phyloP scores from a whole-genome alignment of 2,113 vertebrate species.

The Heteronetta atricapilla region DNA sequence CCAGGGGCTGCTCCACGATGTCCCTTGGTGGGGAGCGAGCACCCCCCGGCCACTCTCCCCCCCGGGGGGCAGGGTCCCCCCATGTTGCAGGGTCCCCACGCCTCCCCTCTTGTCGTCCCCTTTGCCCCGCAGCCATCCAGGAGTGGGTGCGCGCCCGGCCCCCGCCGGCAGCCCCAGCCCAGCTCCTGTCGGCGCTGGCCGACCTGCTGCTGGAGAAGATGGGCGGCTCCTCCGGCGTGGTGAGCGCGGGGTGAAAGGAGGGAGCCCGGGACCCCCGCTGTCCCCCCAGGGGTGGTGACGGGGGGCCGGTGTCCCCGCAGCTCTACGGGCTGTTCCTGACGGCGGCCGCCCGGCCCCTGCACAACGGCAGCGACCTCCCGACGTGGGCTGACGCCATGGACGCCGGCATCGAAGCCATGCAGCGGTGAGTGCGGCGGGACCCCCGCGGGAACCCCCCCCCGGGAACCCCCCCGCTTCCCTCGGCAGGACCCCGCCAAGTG shows the following conservation, averaged over 20 bases:
- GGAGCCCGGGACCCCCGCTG: accelerated
- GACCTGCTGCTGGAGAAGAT: conserved; percentile 88
- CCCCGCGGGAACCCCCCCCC: not conserved
- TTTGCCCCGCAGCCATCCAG: conserved; percentile 79
- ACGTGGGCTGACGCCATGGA: conserved; percentile 89
- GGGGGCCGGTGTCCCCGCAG: conserved; percentile 38
- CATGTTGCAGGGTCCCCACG: not conserved
- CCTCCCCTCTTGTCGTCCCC: accelerated
- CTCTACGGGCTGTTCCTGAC: conserved; percentile 93
- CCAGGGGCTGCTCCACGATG: accelerated
- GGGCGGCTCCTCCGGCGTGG: conserved; percentile 94
- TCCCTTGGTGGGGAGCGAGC: not conserved
- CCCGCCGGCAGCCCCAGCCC: conserved; percentile 74
- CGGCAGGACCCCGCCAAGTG: not conserved
- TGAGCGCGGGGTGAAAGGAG: conserved; percentile 51
- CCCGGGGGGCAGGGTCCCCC: not conserved
- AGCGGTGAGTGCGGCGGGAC: conserved; percentile 75
- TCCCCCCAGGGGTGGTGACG: not conserved
- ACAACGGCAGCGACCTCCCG: conserved; percentile 17
- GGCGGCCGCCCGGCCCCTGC: conserved; percentile 82
- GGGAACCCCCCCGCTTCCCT: not conserved
- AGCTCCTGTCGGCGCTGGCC: conserved; percentile 80
- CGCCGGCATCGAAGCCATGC: conserved; percentile 89
- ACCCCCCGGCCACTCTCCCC: not conserved
- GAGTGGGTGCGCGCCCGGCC: conserved; percentile 77